Base-by-base conservation (phyloP, 2,888 invertebrate species). In the Xanthorhoe designata region DNA sequence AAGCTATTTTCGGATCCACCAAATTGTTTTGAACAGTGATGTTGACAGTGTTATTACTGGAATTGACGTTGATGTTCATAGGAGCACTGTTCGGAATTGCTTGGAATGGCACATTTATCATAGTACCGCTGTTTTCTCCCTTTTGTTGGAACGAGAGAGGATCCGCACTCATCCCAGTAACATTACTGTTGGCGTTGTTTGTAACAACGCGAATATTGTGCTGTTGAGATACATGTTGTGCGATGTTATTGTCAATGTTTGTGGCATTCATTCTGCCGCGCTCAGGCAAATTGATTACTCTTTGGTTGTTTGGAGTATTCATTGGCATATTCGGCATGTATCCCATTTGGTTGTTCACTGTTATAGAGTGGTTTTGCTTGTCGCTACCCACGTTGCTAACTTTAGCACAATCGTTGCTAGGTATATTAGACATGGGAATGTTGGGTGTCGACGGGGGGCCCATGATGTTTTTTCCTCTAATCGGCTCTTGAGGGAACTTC, bases 91-190 rank as follows among this genome's bases (percentile, higher is more conserved):
- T 94, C 5, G 92, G 93, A 78, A 94, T 92, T 2, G 92, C 88
- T 81, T 94, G 94, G 81, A 94, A 94, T 0, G 94, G 94, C 35
- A 94, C 91, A 73, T 93, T 94, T 57, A 94, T 94, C 87, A 93
- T 93, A 19, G 94, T 94, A 29, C 89, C 82, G 64, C 76, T 89
- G 58, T 79, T 88, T 78, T 92, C 93, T 62, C 75, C 85, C 73
- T 89, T 92, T 74, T 91, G 94, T 76, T 93, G 92, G 78, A 90
- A 92, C 10, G 86, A 77, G 61, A 92, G 70, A 18, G 93, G 84
- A 50, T 92, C 93, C 35, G 86, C 68, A 35, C 84, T 76, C 19
- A 90, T 87, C 6, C 85, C 84, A 19, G 85, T 72, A 10, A 90
- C 90, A 70, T 83, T 91, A 63, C 71, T 90, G 62, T 78, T 91